Percentiles rank a stretch among this genome's conserved stretches.
Conservation (phyloP, 2,797 vertebrate genomes). For the Moxostoma hubbsi region DNA sequence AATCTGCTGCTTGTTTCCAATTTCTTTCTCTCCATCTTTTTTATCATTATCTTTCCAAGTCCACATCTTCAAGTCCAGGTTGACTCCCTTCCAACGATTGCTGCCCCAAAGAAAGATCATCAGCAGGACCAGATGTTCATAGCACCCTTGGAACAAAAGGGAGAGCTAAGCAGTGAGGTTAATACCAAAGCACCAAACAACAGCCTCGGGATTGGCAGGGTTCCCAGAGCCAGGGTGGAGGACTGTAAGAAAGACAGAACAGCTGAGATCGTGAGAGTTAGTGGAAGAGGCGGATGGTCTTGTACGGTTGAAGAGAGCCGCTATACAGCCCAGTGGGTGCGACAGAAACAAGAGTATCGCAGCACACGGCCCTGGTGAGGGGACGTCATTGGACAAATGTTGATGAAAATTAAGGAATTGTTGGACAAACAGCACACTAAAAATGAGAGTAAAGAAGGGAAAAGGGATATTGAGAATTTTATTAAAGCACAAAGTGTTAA, state of each 20-base stretch:
- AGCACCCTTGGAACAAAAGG: neutral
- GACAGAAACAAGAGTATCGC: conserved; percentile 76
- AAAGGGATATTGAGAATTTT: neutral
- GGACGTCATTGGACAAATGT: neutral
- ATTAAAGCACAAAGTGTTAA: conserved; percentile 16
- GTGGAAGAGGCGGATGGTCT: conserved; percentile 49
- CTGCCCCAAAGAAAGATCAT: conserved; percentile 28
- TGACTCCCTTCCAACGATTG: conserved; percentile 45
- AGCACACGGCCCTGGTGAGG: conserved; percentile 85
- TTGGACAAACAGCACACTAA: neutral
- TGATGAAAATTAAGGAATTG: neutral
- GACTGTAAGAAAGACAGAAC: conserved; percentile 16
- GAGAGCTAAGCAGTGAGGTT: conserved; percentile 2
- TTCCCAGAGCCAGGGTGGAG: neutral
- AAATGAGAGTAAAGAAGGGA: neutral
- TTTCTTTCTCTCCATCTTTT: neutral
- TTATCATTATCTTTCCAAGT: conserved; percentile 54
- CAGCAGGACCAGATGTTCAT: conserved; percentile 30
- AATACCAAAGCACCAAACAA: neutral
- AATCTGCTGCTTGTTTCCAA: neutral
- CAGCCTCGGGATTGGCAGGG: neutral
- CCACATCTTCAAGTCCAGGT: conserved; percentile 37
- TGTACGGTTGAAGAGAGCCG: conserved; percentile 70
- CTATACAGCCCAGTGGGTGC: conserved; percentile 77
- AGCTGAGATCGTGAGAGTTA: conserved; percentile 13